A percentile compares a stretch with the other conserved stretches of the same genome.
Evolutionary conservation across 2,797 vertebrate genomes (phyloP).

Genomic region (Propithecus deckenii): DNA sequence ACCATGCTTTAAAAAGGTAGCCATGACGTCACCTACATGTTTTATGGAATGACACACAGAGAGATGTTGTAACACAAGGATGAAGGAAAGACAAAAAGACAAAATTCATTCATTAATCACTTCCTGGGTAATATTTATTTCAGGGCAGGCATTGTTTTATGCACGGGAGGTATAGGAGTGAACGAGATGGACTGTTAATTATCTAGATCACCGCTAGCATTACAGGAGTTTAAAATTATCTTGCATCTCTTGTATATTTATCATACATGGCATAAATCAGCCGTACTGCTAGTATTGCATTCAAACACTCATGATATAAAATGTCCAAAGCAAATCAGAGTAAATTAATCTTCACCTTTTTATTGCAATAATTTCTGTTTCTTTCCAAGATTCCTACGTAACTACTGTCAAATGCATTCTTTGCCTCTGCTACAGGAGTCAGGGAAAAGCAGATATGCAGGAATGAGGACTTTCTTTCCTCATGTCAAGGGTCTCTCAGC

Average conservation of each 20-base stretch:
- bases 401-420: background rate
- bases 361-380: background rate
- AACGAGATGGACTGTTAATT: background rate
- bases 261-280: background rate
- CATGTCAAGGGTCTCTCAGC: fast-evolving
- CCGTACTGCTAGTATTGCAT: background rate
- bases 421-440: background rate
- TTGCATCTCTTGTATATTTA: background rate
- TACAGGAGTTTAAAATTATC: background rate
- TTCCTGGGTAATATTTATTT: background rate
- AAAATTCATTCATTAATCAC: background rate
- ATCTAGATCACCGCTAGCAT: background rate
- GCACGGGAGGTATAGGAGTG: background rate
- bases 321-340: background rate
- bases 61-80: background rate
- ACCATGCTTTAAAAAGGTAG: background rate
- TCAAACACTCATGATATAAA: background rate
- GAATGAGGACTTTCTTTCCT: background rate
- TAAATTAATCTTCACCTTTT: background rate
- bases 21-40: background rate
- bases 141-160: background rate
- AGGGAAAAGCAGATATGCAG: background rate
- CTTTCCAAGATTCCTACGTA: background rate
- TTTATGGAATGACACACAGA: background rate
- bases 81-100: background rate